A percentile compares a stretch with the other conserved stretches of the same genome.
Evolutionary conservation across 2,888 invertebrate species (phyloP).

Genomic region (Desoria tigrina): DNA sequence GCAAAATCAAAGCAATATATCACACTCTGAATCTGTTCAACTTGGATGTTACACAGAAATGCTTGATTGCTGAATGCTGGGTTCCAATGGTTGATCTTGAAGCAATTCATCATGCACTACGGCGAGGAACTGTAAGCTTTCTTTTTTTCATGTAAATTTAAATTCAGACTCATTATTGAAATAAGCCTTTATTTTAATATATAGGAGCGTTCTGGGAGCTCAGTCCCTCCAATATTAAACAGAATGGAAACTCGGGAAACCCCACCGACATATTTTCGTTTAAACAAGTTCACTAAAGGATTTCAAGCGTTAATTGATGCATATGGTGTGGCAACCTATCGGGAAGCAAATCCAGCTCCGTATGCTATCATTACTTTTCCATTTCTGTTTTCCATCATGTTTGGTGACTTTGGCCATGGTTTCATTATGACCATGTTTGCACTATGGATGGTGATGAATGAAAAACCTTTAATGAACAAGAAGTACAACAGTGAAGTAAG

Average conservation of each 20-base stretch:
- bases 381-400: slow-evolving; percentile 97
- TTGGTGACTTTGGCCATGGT: slow-evolving; percentile 96
- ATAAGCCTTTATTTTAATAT: not conserved
- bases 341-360: slow-evolving; percentile 65
- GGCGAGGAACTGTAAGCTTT: slow-evolving; percentile 84
- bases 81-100: slow-evolving; percentile 83
- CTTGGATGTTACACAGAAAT: slow-evolving; percentile 98
- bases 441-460: slow-evolving; percentile 91
- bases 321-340: slow-evolving; percentile 68
- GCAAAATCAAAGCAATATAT: slow-evolving; percentile 99
- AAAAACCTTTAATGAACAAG: slow-evolving; percentile 80
- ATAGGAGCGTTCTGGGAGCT: slow-evolving; percentile 89
- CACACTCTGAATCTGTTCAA: slow-evolving; percentile 97
- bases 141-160: too few relatives aligned
- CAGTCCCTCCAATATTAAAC: slow-evolving; percentile 94
- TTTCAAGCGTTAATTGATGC: slow-evolving; percentile 95
- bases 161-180: too few relatives aligned
- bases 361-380: slow-evolving; percentile 97
- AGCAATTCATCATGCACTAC: slow-evolving; percentile 87
- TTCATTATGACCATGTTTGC: slow-evolving; percentile 87
- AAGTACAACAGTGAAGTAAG: slow-evolving; percentile 66
- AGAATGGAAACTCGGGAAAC: slow-evolving; percentile 85
- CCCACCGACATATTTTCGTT: slow-evolving; percentile 94
- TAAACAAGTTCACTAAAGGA: slow-evolving; percentile 92
- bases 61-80: slow-evolving; percentile 98